These are phyloP conservation scores for Callosobruchus maculatus DNA, from an alignment of 2,888 invertebrate genomes.

Conservation along the genomic window DNA sequence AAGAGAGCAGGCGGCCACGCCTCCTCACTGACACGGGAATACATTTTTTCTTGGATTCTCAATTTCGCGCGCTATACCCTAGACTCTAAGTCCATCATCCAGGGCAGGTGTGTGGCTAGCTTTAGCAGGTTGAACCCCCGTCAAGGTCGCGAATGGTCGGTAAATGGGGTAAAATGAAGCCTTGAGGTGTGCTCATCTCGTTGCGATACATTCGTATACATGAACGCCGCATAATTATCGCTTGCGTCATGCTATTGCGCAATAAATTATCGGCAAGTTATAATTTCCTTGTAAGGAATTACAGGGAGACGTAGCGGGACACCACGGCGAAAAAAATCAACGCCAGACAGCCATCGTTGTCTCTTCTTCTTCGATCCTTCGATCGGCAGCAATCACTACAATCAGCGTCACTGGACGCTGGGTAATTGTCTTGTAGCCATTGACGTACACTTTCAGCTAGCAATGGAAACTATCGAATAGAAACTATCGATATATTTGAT, in stretches of 20 bases:
- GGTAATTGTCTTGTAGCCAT: neutral
- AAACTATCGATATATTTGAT: too few relatives aligned
- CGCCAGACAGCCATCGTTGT: neutral
- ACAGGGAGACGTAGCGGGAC: conserved; percentile 11
- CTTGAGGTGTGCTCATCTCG: neutral
- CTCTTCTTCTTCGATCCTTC: neutral
- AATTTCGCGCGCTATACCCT: too few relatives aligned
- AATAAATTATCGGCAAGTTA: conserved; percentile 14
- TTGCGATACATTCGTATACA: neutral
- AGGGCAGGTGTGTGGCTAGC: neutral
- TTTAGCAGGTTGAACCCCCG: neutral
- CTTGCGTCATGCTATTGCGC: conserved; percentile 13
- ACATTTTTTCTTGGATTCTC: too few relatives aligned
- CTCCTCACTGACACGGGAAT: too few relatives aligned
- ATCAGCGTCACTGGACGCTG: neutral
- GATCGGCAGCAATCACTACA: neutral
- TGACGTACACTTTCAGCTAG: too few relatives aligned
- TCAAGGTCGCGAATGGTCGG: neutral
- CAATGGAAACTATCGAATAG: too few relatives aligned
- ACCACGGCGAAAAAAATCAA: neutral
- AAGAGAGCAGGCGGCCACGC: too few relatives aligned
- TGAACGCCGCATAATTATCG: conserved; percentile 12
- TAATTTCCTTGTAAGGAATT: conserved; percentile 20
- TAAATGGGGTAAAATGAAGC: neutral
- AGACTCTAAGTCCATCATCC: too few relatives aligned